These are phyloP conservation scores for Periphyllus acericola DNA, from an alignment of 2,888 invertebrate genomes.

Conservation along the genomic window DNA sequence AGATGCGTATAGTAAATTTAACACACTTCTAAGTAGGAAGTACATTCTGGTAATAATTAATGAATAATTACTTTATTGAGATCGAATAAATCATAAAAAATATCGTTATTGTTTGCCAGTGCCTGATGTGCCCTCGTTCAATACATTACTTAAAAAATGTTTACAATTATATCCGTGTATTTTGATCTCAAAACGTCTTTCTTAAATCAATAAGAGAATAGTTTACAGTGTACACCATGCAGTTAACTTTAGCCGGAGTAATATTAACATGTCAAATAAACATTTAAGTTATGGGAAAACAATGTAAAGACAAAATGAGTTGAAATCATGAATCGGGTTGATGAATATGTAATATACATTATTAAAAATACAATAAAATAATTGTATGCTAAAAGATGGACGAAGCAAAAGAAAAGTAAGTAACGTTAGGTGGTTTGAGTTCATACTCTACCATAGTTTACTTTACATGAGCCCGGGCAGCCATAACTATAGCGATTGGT, in stretches of 20 bases:
- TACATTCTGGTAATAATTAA: slow-evolving; percentile 9
- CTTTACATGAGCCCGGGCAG: no score
- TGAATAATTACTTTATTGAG: slow-evolving; percentile 36
- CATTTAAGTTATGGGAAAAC: no score
- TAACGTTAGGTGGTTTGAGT: no score
- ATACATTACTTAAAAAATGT: neutral
- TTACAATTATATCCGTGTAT: neutral
- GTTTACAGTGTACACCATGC: neutral
- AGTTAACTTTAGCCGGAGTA: neutral
- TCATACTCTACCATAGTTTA: no score
- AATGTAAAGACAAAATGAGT: no score
- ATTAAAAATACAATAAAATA: no score
- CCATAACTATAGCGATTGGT: no score
- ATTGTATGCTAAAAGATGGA: no score
- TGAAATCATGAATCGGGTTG: no score
- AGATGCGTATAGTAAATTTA: neutral
- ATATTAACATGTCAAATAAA: neutral
- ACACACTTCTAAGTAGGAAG: slow-evolving; percentile 2
- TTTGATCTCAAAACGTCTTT: neutral
- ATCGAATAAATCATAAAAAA: slow-evolving; percentile 25
- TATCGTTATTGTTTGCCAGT: neutral
- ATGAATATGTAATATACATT: no score
- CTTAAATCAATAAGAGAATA: neutral
- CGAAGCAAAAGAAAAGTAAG: no score
- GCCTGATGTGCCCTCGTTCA: slow-evolving; percentile 28